Percentiles rank a stretch among this genome's conserved stretches.
These are phyloP conservation scores for Drosophila mayaguana DNA, from an alignment of 2,888 invertebrate genomes.

Conservation along the genomic window DNA sequence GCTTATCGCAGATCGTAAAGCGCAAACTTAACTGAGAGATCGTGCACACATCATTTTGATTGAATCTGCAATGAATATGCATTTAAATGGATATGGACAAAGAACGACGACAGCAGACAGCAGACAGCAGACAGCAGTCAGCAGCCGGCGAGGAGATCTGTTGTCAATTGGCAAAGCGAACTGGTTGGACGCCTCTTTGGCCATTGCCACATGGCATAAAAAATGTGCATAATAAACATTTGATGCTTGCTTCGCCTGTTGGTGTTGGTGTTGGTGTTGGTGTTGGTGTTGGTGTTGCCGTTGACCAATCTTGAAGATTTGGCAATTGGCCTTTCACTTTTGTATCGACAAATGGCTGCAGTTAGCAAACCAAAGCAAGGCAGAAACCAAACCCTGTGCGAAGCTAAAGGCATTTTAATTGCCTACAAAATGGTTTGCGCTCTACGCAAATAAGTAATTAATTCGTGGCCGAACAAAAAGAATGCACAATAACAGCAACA, in stretches of 20 bases:
- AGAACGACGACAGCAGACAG: conserved; percentile 38
- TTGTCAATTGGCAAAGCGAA: conserved; percentile 39
- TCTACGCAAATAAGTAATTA: conserved; percentile 75
- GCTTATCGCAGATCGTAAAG: conserved; percentile 24
- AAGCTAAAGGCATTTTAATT: conserved; percentile 71
- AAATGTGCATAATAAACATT: conserved; percentile 60
- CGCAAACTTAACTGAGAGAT: conserved; percentile 35
- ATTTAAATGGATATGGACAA: conserved; percentile 31
- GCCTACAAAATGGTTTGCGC: conserved; percentile 66
- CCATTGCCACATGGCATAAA: conserved; percentile 44
- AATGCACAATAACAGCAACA: conserved; percentile 55
- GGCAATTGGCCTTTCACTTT: conserved; percentile 78
- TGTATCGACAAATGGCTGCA: conserved; percentile 72
- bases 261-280: conserved; percentile 16
- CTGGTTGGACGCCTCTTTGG: conserved; percentile 52
- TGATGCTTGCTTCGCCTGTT: conserved; percentile 35
- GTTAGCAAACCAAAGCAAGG: conserved; percentile 33
- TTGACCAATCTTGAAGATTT: conserved; percentile 64
- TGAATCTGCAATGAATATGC: conserved; percentile 43
- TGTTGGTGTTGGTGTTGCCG: conserved; percentile 6
- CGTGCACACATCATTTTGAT: conserved; percentile 65
- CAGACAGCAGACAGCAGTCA: not conserved
- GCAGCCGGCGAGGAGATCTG: not conserved
- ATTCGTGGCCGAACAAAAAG: conserved; percentile 68
- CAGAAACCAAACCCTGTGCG: not conserved